These are phyloP conservation scores for Gymnocephalus cernua DNA, from an alignment of 2,113 vertebrate genomes.

Conservation along the genomic window DNA sequence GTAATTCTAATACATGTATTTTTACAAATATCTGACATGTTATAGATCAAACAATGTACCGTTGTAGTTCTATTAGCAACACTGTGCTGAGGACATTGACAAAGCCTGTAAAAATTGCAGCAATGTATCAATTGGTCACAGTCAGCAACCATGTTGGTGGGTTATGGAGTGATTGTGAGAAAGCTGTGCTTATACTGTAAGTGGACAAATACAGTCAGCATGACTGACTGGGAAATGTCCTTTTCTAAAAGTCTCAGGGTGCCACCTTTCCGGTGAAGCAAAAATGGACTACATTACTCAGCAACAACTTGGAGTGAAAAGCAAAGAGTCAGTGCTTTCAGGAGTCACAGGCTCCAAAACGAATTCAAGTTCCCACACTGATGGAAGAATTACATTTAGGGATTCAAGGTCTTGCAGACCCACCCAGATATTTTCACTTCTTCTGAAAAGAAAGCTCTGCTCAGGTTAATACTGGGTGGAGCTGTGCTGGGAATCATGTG, in stretches of 20 bases:
- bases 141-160: background rate
- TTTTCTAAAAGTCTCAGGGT: constrained; percentile 34
- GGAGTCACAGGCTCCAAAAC: background rate
- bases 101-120: background rate
- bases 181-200: background rate
- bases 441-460: constrained; percentile 9
- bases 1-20: background rate
- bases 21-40: background rate
- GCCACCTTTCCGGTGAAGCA: constrained; percentile 29
- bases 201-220: constrained; percentile 33
- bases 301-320: constrained; percentile 69
- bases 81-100: background rate
- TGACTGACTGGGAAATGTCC: constrained; percentile 50
- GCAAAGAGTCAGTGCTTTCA: constrained; percentile 61
- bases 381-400: constrained; percentile 36
- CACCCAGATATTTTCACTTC: constrained; percentile 67
- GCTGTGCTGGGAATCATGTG: background rate
- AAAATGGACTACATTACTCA: constrained; percentile 54
- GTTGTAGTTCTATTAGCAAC: background rate
- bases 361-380: constrained; percentile 49
- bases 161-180: constrained; percentile 1
- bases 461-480: constrained; percentile 6
- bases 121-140: too few relatives aligned
- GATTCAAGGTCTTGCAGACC: constrained; percentile 14
- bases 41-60: background rate